Conservation (phyloP, 2,888 invertebrate species). For the Apoderus coryli region DNA sequence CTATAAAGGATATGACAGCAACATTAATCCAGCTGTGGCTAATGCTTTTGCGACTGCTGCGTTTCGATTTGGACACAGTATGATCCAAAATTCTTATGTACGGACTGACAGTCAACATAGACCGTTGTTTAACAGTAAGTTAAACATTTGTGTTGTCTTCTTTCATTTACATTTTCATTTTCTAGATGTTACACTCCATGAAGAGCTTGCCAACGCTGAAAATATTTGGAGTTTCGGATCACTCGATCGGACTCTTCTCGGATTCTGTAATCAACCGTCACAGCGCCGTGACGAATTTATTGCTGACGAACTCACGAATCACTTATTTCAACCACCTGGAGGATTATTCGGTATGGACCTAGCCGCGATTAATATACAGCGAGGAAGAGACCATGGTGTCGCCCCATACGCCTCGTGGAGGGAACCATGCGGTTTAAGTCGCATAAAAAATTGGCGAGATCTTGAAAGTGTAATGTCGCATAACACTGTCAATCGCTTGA, state of each 20-base stretch:
- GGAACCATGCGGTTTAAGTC: constrained; percentile 58
- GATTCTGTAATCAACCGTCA: constrained; percentile 61
- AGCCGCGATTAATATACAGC: constrained; percentile 76
- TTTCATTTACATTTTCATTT: neutral
- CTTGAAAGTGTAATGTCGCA: constrained; percentile 51
- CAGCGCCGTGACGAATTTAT: constrained; percentile 73
- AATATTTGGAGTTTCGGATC: constrained; percentile 64
- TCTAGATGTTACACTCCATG: constrained; percentile 65
- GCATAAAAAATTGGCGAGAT: constrained; percentile 54
- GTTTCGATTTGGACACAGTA: constrained; percentile 74
- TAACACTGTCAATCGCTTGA: constrained; percentile 46
- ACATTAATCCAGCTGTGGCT: constrained; percentile 57
- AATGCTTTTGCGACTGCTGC: constrained; percentile 72
- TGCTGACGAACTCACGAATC: constrained; percentile 65
- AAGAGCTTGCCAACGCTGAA: constrained; percentile 57
- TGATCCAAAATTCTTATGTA: constrained; percentile 66
- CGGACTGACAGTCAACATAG: constrained; percentile 56
- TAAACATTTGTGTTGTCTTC: no score
- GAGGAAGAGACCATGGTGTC: constrained; percentile 77
- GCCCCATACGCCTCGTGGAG: constrained; percentile 69
- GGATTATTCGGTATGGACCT: constrained; percentile 71
- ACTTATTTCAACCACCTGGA: constrained; percentile 56
- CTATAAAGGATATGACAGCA: constrained; percentile 53
- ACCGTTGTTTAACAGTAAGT: constrained; percentile 57
- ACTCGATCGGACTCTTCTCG: constrained; percentile 62